A percentile compares a stretch with the other conserved stretches of the same genome.
phyloP scores from a whole-genome alignment of 2,888 invertebrate species.

The Pollenia angustigena region DNA sequence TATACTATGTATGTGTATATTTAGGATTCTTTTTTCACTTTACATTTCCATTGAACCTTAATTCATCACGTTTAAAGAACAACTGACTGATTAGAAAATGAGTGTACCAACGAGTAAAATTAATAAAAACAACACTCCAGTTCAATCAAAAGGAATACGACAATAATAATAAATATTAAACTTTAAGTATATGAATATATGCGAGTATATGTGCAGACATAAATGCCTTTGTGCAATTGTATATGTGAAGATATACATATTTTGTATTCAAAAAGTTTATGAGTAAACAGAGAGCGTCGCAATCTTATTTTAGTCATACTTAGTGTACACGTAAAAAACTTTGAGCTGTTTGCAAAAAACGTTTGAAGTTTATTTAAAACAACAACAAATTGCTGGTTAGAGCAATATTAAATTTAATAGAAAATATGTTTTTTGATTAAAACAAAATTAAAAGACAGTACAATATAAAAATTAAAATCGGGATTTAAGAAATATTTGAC shows the following conservation, averaged over 20 bases:
- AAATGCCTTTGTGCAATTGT: not conserved
- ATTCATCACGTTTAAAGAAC: constrained; percentile 71
- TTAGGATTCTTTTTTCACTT: constrained; percentile 39
- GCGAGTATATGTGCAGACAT: not conserved
- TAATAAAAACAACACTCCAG: constrained; percentile 42
- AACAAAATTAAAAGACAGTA: no score
- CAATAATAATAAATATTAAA: constrained; percentile 47
- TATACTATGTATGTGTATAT: constrained; percentile 6
- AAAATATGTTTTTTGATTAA: no score
- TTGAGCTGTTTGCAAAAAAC: not conserved
- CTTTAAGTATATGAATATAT: constrained; percentile 26
- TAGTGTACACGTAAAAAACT: constrained; percentile 36
- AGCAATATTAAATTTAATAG: no score
- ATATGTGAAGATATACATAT: constrained; percentile 16
- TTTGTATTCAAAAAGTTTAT: constrained; percentile 33
- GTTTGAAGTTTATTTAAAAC: not conserved
- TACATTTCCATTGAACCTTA: constrained; percentile 63
- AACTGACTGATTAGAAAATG: constrained; percentile 72
- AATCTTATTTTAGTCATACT: constrained; percentile 56
- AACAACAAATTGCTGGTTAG: no score
- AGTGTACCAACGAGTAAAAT: constrained; percentile 60
- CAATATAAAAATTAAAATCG: no score
- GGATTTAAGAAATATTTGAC: no score
- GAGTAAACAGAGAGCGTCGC: constrained; percentile 39
- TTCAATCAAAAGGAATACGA: constrained; percentile 55